Base-by-base conservation (phyloP, 2,113 vertebrate genomes). In the Trogon melanurus region DNA sequence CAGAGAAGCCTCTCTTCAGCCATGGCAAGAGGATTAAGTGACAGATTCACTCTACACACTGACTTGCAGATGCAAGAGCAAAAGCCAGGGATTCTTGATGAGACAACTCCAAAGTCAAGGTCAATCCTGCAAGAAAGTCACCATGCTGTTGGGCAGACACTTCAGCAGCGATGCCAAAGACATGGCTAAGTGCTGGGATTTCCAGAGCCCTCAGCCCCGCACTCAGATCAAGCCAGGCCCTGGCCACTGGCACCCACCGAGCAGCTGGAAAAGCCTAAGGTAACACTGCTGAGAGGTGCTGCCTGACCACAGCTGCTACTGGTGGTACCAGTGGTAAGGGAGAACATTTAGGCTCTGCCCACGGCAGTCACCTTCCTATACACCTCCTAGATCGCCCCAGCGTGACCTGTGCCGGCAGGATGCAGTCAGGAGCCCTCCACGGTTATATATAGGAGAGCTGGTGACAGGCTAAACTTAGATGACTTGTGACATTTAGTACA, bases 391-490 rank as follows among this genome's bases (percentile, higher is more conserved):
- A 53, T 87, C 3, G 3, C 67, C 62, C 84, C 89, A 93, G 84
- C 10, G 12, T 74, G 66, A 96, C 87, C 89, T 8, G 79, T 65
- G 82, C 94, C 61, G 21, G 96, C 96, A 95, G 86, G 87, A 95
- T 82, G 73, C 85, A 91, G 70, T 71, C 86, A 94, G 70, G 62
- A 70, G 90, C 45, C 56, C 73, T 17, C 44, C 11, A 27, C 3
- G 7, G 94, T 97, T 98, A 97, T 96, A 97, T 97, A 98, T 97
- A 98, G 97, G 95, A 97, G 61, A 93, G 86, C 91, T 95, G 94
- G 88, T 97, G 96, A 97, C 92, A 97, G 91, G 92, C 97, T 98
- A 98, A 97, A 97, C 92, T 98, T 98, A 98, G 97, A 97, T 98
- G 97, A 97, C 98, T 97, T 97, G 66, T 97, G 97, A 98, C 98